A percentile compares a stretch with the other conserved stretches of the same genome.
Evolutionary conservation across 2,113 vertebrate genomes (phyloP).

Genomic region (Lota lota): DNA sequence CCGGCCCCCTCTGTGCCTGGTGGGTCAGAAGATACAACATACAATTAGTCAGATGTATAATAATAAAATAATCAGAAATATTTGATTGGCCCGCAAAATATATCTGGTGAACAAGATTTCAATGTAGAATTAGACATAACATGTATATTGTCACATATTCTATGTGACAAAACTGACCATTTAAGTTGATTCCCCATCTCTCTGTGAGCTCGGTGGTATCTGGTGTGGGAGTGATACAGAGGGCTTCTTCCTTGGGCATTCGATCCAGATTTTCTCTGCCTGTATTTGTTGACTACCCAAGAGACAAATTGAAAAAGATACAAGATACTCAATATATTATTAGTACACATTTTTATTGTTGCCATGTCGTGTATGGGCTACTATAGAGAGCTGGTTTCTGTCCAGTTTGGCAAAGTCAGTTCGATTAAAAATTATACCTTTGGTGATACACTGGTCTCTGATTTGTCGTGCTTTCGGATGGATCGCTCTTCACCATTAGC

Average conservation of each 20-base stretch:
- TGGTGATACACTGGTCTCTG: background rate
- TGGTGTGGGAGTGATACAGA: conserved; percentile 31
- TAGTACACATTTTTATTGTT: background rate
- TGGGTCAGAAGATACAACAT: conserved; percentile 3
- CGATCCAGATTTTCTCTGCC: conserved; percentile 50
- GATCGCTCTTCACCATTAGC: conserved; percentile 20
- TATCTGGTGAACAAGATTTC: no score
- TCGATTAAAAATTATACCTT: conserved; percentile 1
- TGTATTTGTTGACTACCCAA: conserved; percentile 32
- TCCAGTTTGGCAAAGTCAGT: no score
- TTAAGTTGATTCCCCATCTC: conserved; percentile 55
- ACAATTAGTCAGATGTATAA: background rate
- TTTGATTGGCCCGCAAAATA: no score
- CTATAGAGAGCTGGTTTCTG: background rate
- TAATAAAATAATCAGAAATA: no score
- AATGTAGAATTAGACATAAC: no score
- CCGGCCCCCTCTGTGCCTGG: conserved; percentile 47
- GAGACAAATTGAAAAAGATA: conserved; percentile 5
- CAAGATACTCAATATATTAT: background rate
- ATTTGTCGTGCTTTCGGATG: conserved; percentile 11
- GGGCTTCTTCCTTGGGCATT: conserved; percentile 63
- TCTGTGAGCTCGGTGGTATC: conserved; percentile 40
- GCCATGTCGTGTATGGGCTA: background rate
- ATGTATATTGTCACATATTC: no score
- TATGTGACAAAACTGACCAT: conserved; percentile 47